Base-by-base conservation (phyloP, 2,797 vertebrate species). In the Propithecus perrieri region DNA sequence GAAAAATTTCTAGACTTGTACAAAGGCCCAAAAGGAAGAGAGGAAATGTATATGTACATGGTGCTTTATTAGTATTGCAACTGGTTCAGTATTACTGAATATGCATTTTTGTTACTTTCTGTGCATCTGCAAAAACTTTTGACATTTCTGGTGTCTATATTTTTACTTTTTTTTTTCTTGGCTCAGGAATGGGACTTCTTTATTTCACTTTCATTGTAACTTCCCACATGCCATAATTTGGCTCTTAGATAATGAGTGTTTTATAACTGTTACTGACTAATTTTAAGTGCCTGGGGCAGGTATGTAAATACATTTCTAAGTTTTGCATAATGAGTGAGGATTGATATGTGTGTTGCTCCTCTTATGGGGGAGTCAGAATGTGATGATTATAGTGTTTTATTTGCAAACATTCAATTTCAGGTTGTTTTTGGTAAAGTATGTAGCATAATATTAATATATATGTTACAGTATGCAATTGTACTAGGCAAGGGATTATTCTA, bases 401-500 rank as follows among this genome's bases (percentile, higher is more conserved):
- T 97, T 75, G 55, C 46, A 89, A 93, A 63, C 8, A 78, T 71
- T 89, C 53, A 89, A 61, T 84, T 96, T 84, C 53, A 89, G 15
- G 15, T 59, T 72, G 83, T 14, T 92, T 93, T 74, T 78, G 24
- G 4, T 85, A 20, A 96, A 81, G 43, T 38, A 4, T 24, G 20
- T 75, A 65, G 22, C 11, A 35, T 5, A 3, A 30, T 50, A 10
- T 38, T 5, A 5, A 30, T 50, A 7, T n/a, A 18, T 74, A 35
- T 55, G 9, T 83, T 83, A 53, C 2, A 71, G 43, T 26, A 22
- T 79, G 38, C 33, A 79, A 1, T 33, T 85, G 10, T 50, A 35
- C 24, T 43, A 67, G 57, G 48, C 4, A 67, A 79, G 93, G 30
- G 81, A 65, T 14, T 41, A 6, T 10, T 61, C 7, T 75, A 35